Conservation (phyloP, 2,888 invertebrate genomes). For the Caenorhabditis uteleia region DNA sequence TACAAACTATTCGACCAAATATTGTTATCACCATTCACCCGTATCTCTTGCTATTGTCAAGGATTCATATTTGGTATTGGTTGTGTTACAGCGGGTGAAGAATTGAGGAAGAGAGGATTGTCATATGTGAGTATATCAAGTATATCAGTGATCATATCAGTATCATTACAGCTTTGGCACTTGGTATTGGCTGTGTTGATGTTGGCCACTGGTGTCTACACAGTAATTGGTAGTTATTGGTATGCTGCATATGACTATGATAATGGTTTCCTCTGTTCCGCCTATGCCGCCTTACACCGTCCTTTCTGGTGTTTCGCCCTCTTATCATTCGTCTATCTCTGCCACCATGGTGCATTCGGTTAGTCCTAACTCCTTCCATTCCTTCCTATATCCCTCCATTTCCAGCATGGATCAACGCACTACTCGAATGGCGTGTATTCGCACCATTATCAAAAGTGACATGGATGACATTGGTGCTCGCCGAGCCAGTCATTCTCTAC, state of each 20-base stretch:
- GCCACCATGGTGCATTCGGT: slow-evolving; percentile 49
- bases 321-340: slow-evolving; percentile 51
- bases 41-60: slow-evolving; percentile 40
- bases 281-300: slow-evolving; percentile 51
- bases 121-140: slow-evolving; percentile 16
- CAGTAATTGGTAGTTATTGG: too few species aligned
- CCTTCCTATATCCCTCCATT: neutral
- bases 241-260: too few species aligned
- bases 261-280: slow-evolving; percentile 23
- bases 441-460: slow-evolving; percentile 62
- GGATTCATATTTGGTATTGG: slow-evolving; percentile 55
- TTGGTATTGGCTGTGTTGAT: neutral
- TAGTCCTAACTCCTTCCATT: neutral
- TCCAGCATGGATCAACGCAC: slow-evolving; percentile 44
- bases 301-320: slow-evolving; percentile 58
- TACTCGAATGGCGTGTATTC: slow-evolving; percentile 63
- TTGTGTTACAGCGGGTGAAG: slow-evolving; percentile 29
- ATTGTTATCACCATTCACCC: slow-evolving; percentile 31
- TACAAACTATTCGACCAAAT: slow-evolving; percentile 28
- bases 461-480: slow-evolving; percentile 55
- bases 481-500: slow-evolving; percentile 65
- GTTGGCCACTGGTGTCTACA: too few species aligned
- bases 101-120: slow-evolving; percentile 17
- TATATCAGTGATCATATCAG: too few species aligned
- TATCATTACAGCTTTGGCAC: too few species aligned